Evolutionary conservation across 2,797 vertebrate genomes (phyloP).

Genomic region (Eulemur coronatus): DNA sequence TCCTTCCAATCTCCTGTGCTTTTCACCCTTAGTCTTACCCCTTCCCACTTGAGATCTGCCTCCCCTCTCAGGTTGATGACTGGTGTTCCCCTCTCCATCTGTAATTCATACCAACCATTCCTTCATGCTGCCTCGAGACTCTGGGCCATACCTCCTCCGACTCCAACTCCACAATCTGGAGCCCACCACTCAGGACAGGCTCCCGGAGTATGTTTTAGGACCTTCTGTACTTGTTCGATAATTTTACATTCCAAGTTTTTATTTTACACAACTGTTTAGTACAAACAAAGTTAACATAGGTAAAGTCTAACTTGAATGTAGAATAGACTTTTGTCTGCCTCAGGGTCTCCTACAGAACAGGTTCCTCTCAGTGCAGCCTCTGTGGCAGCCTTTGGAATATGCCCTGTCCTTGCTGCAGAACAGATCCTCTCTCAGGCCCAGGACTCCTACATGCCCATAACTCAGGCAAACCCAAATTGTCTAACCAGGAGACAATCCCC

Average conservation of each 20-base stretch:
- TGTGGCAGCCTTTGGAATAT: neutral
- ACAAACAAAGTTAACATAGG: neutral
- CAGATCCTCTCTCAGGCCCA: neutral
- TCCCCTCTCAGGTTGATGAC: no score
- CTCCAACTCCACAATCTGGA: neutral
- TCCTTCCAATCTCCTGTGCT: neutral
- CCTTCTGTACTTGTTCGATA: neutral
- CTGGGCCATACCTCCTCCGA: neutral
- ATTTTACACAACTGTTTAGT: neutral
- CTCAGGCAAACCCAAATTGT: neutral
- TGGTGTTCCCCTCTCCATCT: neutral
- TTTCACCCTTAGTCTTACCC: neutral
- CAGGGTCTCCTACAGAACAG: neutral
- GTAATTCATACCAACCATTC: neutral
- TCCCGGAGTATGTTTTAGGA: neutral
- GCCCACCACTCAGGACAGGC: neutral
- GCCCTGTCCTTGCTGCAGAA: neutral
- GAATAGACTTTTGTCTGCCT: neutral
- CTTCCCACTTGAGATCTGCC: neutral
- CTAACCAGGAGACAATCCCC: fast-evolving
- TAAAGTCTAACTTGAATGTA: neutral
- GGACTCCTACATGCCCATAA: no score
- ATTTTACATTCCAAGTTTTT: neutral
- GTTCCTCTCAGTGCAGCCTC: neutral
- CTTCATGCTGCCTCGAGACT: neutral